Evolutionary conservation across 2,888 invertebrate species (phyloP), one percentile per base, ranked within the genome.

Genomic region (Amitus sp.): DNA sequence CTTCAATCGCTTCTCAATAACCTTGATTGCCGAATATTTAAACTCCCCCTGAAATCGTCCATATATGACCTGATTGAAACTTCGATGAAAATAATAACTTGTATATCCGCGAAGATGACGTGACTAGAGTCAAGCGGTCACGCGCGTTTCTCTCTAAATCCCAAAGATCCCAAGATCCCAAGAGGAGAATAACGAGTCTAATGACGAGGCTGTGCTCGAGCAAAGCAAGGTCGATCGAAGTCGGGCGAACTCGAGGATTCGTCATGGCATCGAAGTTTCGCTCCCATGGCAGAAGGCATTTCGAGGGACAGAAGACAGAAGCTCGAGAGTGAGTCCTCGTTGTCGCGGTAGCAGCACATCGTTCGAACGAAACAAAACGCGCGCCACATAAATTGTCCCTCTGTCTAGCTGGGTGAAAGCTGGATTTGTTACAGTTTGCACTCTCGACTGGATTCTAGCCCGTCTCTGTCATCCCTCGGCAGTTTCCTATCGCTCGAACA

Each of bases 391-490:
- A 81, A 81, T 80, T 79, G 77, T 81, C 80, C 73, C 73, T 72
- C 76, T 79, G 80, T 80, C 80, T 75, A 72, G 71, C 71, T 72
- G 75, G 75, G 77, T 80, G 80, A 80, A 81, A 81, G 81, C 79
- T 81, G 80, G 80, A 81, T 81, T 81, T 81, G 80, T 81, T 80
- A 80, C 78, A 80, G 79, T 81, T 81, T 80, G 77, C 80, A 79
- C 79, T 78, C 75, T 70, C 73, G 73, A 75, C 73, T n/a, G n/a
- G n/a, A n/a, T 73, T 78, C 78, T 76, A 77, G 77, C 69, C 39
- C 34, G 4, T 2, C 34, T 34, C 34, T 3, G 34, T n/a, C 4
- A 9, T 34, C n/a, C 3, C n/a, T 10, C 34, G 6, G n/a, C 3
- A n/a, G 13, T 6, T 6, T 34, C 34, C n/a, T 9, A 34, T 9